These are phyloP conservation scores for Etheostoma spectabile DNA, from an alignment of 2,113 vertebrate species.

Conservation along the genomic window DNA sequence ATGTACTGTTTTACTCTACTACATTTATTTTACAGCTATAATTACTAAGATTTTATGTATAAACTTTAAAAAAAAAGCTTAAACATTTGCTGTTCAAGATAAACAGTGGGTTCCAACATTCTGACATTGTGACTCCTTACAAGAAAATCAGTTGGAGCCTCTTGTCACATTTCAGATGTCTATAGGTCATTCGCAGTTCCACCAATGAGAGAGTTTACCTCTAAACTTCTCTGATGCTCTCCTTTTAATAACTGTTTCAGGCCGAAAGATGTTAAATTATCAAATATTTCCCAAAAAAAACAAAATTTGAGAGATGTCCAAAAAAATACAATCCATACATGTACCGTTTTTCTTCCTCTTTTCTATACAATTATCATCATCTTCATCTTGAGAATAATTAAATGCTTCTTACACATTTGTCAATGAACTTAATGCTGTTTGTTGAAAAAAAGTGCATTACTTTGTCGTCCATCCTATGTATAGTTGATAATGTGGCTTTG, in stretches of 20 bases:
- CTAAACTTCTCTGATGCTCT: not conserved
- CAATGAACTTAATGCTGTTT: not conserved
- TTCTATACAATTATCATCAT: no score
- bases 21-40: not conserved
- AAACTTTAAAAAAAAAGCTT: not conserved
- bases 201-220: not conserved
- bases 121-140: no score
- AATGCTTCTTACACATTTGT: not conserved
- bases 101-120: not conserved
- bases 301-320: not conserved
- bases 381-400: no score
- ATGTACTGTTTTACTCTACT: no score
- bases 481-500: conserved; percentile 25
- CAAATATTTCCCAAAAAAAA: not conserved
- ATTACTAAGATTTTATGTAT: no score
- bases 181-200: not conserved
- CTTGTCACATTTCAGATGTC: not conserved
- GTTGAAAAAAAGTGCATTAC: conserved; percentile 5
- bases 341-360: no score
- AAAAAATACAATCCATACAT: no score
- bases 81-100: not conserved
- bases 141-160: not conserved
- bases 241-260: not conserved
- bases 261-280: not conserved
- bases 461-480: not conserved